Evolutionary conservation across 2,888 invertebrate species (phyloP), one percentile per base, ranked within the genome.

Genomic region (Limnephilus lunatus): DNA sequence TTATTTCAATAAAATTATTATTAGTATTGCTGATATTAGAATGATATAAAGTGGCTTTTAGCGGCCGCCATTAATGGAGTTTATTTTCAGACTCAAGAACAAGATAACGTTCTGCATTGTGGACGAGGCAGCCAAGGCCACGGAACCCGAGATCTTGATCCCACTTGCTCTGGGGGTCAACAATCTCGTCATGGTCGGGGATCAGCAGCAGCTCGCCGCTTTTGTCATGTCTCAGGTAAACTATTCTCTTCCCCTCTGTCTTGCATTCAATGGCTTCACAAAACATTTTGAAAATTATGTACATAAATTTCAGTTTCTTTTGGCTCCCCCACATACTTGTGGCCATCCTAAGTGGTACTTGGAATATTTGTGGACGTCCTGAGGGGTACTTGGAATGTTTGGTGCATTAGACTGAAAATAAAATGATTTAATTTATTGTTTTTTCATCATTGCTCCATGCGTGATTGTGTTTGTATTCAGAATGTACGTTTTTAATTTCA

Each of bases 91-190:
- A 15, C 91, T 96, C 89, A 95, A 95, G 92, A 94, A 95, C 5
- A 95, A 95, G 90, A 95, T 96, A 94, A 97, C 97, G 89, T 96
- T 97, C 92, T 98, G 98, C 94, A 97, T 98, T 91, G 97, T 98
- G 90, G 98, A 98, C 95, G 98, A 99, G 95, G 98, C 99, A 32
- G 98, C 98, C 0, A 98, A 98, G 94, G 98, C 98, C 94, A 97
- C 97, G 81, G 99, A 99, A 95, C 97, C 98, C 1, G 98, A 98
- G 95, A 97, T 97, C 2, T 95, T 99, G 93, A 97, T 98, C 93
- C 99, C 99, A 0, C 96, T 99, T 85, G 97, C 97, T 94, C 97
- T 98, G 93, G 97, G 97, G 90, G 97, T 98, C 7, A 97, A 97
- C 86, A 97, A 97, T 90, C 95, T 99, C 88, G 97, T 99, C 81